These are phyloP conservation scores for Sinotaia quadrata DNA, from an alignment of 2,888 invertebrate species.

Conservation along the genomic window DNA sequence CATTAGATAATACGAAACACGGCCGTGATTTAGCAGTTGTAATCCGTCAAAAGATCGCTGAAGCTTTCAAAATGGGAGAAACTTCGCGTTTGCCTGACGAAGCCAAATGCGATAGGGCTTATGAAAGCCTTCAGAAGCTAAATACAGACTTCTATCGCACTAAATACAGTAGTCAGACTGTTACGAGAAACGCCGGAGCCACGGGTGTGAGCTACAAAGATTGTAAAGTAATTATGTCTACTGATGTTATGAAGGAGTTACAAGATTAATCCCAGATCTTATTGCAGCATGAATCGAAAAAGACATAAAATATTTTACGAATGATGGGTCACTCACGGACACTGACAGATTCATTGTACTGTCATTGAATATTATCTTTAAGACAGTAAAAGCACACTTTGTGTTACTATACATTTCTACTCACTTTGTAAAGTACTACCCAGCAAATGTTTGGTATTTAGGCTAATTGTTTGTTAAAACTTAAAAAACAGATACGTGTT, in stretches of 20 bases:
- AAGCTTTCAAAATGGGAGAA: conserved; percentile 36
- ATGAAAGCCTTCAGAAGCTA: conserved; percentile 29
- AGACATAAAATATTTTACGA: no score
- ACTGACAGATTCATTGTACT: no score
- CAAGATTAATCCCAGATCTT: no score
- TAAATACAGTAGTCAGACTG: conserved; percentile 25
- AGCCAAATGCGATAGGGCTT: conserved; percentile 24
- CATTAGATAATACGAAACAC: conserved; percentile 27
- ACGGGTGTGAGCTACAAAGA: conserved; percentile 22
- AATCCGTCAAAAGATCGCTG: conserved; percentile 30
- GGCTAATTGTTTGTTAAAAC: no score
- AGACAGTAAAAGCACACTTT: no score
- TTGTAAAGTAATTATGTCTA: conserved; percentile 23
- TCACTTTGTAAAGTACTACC: no score
- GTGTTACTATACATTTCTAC: no score
- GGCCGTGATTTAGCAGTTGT: conserved; percentile 29
- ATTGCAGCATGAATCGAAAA: no score
- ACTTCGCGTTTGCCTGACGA: conserved; percentile 19
- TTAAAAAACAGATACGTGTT: no score
- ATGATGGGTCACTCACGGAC: no score
- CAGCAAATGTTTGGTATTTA: no score
- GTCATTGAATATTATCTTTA: no score
- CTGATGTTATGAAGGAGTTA: conserved; percentile 18
- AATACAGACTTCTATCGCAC: conserved; percentile 17
- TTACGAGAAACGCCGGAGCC: conserved; percentile 20